phyloP scores from a whole-genome alignment of 2,113 vertebrate species.

The Tragulus kanchil region DNA sequence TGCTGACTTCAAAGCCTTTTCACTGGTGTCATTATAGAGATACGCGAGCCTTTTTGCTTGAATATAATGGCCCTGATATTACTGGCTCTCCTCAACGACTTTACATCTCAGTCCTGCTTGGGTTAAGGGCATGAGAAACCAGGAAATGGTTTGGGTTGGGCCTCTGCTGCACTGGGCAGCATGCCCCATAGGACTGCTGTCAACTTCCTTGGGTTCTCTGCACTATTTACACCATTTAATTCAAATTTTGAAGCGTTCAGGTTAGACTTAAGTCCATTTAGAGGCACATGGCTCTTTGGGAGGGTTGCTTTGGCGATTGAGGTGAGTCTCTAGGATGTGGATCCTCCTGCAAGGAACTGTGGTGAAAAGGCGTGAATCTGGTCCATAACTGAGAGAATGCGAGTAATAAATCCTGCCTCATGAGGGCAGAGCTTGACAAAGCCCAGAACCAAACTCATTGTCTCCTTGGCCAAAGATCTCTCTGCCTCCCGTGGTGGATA shows the following conservation, averaged over 20 bases:
- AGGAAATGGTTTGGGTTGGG: no score
- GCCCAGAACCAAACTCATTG: not conserved
- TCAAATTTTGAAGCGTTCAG: not conserved
- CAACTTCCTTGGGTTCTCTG: accelerated
- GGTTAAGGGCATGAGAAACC: not conserved
- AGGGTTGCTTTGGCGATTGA: accelerated
- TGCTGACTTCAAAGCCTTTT: not conserved
- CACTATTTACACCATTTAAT: not conserved
- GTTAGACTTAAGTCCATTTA: not conserved
- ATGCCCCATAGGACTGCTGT: accelerated
- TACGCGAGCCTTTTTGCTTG: accelerated
- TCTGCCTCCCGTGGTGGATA: not conserved
- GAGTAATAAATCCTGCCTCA: not conserved
- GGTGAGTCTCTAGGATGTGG: accelerated
- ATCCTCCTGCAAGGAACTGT: accelerated
- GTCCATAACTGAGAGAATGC: not conserved
- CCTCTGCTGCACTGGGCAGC: accelerated
- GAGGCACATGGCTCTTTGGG: accelerated
- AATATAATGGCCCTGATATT: accelerated
- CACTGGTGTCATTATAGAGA: accelerated
- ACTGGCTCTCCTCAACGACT: not conserved
- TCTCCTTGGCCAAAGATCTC: not conserved
- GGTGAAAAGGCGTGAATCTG: no score
- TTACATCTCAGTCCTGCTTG: not conserved
- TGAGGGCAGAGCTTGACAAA: not conserved